Conservation (phyloP, 2,888 invertebrate species). For the Synergus gifuensis region DNA sequence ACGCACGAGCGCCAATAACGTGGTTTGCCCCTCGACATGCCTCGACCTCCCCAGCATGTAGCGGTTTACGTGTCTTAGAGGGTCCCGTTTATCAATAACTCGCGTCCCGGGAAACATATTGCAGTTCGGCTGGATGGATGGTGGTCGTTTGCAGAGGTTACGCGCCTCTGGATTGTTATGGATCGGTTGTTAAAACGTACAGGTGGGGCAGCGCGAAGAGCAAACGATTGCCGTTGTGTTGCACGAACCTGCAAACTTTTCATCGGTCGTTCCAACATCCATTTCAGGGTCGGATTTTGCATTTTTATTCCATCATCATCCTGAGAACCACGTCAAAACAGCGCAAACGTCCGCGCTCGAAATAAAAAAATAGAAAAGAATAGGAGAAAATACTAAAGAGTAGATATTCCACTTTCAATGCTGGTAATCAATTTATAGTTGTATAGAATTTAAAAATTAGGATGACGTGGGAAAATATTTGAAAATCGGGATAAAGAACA, state of each 20-base stretch:
- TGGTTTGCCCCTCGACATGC: conserved; percentile 45
- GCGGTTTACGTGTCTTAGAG: conserved; percentile 53
- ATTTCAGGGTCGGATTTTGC: conserved; percentile 6
- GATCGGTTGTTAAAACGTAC: conserved; percentile 64
- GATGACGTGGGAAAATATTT: not conserved
- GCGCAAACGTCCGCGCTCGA: not conserved
- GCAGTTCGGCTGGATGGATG: conserved; percentile 65
- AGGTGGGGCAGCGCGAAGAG: conserved; percentile 46
- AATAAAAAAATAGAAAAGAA: not conserved
- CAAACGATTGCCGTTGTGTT: conserved; percentile 42
- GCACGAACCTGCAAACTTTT: conserved; percentile 32
- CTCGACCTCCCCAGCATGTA: conserved; percentile 41
- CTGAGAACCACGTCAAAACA: not conserved
- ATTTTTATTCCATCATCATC: conserved; percentile 8
- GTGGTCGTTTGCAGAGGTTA: conserved; percentile 69
- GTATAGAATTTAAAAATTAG: not conserved
- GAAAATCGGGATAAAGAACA: not conserved
- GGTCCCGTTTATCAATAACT: conserved; percentile 63
- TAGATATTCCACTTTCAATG: not conserved
- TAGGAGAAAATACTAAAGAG: not conserved
- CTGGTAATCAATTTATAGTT: no score
- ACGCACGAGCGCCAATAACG: conserved; percentile 50
- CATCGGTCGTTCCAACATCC: conserved; percentile 32
- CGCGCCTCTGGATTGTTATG: conserved; percentile 64
- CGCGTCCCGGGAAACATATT: conserved; percentile 63